Evolutionary conservation across 2,113 vertebrate genomes (phyloP).

Genomic region (Hystrix cristata): DNA sequence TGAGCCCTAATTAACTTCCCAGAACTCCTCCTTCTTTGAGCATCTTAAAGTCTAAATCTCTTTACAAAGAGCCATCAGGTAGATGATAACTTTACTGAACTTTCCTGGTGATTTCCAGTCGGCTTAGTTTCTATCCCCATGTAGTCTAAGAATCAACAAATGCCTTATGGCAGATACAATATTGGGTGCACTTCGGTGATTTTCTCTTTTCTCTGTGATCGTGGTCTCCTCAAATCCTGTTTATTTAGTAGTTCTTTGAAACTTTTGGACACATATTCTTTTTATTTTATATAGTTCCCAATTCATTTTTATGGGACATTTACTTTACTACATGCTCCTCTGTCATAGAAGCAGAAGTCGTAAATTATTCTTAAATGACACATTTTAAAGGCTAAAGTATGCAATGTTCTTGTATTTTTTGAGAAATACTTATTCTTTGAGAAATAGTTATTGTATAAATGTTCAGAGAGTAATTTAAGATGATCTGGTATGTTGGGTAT

Average conservation of each 20-base stretch:
- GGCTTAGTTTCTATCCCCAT: constrained; percentile 28
- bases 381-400: constrained; percentile 43
- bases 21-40: neutral
- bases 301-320: neutral
- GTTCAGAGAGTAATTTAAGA: neutral
- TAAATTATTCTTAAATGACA: constrained; percentile 34
- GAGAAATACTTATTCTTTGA: neutral
- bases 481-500: neutral
- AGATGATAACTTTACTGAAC: neutral
- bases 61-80: neutral
- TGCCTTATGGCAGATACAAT: neutral
- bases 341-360: constrained; percentile 3
- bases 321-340: neutral
- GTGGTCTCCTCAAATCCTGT: neutral
- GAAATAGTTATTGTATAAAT: constrained; percentile 10
- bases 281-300: neutral
- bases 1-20: neutral
- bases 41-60: neutral
- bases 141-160: neutral
- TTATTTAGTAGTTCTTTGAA: neutral
- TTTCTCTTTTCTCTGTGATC: neutral
- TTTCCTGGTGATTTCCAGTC: neutral
- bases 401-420: neutral
- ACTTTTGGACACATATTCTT: neutral
- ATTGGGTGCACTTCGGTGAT: neutral